Base-by-base conservation (phyloP, 2,797 vertebrate genomes). In the Meda fulgida region DNA sequence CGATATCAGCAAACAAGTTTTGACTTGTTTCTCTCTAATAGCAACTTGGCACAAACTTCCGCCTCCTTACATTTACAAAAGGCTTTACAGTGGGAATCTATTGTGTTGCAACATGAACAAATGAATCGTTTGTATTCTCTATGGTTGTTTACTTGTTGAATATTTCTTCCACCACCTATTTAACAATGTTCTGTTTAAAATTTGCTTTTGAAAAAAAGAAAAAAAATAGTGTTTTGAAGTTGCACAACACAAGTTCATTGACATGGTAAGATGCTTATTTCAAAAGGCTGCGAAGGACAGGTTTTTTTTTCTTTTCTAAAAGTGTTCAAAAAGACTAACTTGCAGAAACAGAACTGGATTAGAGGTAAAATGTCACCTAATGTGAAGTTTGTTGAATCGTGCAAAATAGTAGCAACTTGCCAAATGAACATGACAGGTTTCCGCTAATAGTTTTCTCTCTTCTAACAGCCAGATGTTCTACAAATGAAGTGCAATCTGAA, bases 1-100 rank as follows among this genome's bases (percentile, higher is more conserved):
- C 26, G 18, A 43, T 51, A 26, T 70, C 76, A 48, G 63, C 63
- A 71, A 78, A 69, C 87, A 48, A 80, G 87, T 82, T 69, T 51
- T 21, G 72, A 84, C 87, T 80, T 87, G 87, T 85, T 81, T 77
- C 72, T 86, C 51, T 55, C 69, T 79, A 72, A 70, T 69, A 46
- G 63, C 85, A 82, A 82, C 60, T 48, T 78, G 29, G 81, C 18
- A 76, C 29, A 60, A 83, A 80, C 48, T 53, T 80, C 3, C 3
- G 11, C 21, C 43, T 48, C 3, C 0, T 31, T 43, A 23, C 48
- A 23, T 16, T 34, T 79, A 51, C 4, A 48, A 48, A 48, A 48
- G 14, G 46, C 46, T 55, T 6, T 40, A 43, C 76, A 29, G n/a
- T 9, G 21, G 9, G 5, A 23, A 19, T 9, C 40, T n/a, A 7